Evolutionary conservation across 2,888 invertebrate genomes (phyloP).

Genomic region (Drosophila paucipuncta): DNA sequence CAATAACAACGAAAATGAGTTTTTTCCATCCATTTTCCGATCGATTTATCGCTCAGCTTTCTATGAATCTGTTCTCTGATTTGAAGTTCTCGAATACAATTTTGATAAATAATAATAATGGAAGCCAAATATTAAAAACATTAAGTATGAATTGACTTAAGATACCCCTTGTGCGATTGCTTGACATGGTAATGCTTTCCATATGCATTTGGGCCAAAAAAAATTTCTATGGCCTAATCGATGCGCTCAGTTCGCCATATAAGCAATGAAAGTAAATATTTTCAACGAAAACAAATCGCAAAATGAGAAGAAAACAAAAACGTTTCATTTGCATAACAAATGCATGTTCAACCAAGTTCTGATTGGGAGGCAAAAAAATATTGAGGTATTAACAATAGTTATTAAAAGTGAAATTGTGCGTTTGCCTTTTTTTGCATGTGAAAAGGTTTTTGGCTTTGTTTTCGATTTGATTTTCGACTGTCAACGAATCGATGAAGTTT

Average conservation of each 20-base stretch:
- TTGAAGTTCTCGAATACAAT: neutral
- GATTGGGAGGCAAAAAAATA: conserved; percentile 13
- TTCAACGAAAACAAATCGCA: conserved; percentile 66
- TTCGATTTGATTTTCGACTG: conserved; percentile 20
- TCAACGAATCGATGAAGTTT: conserved; percentile 16
- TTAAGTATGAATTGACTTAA: neutral
- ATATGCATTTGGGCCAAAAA: conserved; percentile 22
- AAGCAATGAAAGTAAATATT: conserved; percentile 79
- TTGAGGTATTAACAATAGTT: conserved; percentile 11
- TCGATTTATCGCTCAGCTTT: neutral
- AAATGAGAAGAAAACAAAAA: conserved; percentile 15
- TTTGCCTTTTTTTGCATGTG: conserved; percentile 73
- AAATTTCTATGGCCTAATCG: conserved; percentile 55
- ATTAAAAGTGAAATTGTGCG: conserved; percentile 67
- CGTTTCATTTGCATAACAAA: conserved; percentile 70
- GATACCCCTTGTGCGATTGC: neutral
- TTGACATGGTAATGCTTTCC: neutral
- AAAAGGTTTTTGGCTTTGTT: conserved; percentile 41
- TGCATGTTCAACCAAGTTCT: conserved; percentile 50
- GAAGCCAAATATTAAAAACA: neutral
- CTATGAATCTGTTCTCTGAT: neutral
- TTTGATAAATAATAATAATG: neutral
- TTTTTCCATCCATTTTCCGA: neutral
- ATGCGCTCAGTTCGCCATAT: conserved; percentile 44
- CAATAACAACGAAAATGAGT: neutral